Conservation (phyloP, 2,888 invertebrate species). For the Liodrosophila aerea region DNA sequence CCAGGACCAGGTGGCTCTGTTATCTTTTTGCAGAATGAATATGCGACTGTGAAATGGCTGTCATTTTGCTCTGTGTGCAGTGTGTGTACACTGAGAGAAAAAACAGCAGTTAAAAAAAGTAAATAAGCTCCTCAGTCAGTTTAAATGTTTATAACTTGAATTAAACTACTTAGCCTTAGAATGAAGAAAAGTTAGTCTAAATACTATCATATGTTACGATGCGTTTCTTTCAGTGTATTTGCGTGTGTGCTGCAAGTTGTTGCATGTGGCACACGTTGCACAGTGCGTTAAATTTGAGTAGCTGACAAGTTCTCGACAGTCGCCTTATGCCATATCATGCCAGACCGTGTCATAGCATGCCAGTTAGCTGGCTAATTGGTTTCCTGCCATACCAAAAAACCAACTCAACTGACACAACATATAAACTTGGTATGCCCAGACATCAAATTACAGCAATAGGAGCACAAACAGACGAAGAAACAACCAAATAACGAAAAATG, state of each 20-base stretch:
- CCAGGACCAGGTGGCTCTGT: constrained; percentile 3
- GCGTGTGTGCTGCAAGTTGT: constrained; percentile 22
- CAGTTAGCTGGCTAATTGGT: constrained; percentile 51
- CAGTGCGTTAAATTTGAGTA: constrained; percentile 60
- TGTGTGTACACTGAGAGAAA: background rate
- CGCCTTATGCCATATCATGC: constrained; percentile 21
- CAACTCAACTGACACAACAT: constrained; percentile 25
- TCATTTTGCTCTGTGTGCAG: constrained; percentile 29
- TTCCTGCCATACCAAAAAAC: constrained; percentile 44
- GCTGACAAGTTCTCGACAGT: constrained; percentile 54
- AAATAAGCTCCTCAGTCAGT: too few species aligned
- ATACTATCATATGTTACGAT: too few species aligned
- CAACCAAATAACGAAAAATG: constrained; percentile 7
- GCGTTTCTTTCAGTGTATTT: background rate
- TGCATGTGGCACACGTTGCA: constrained; percentile 26
- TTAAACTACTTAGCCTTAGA: too few species aligned
- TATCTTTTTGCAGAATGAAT: constrained; percentile 21
- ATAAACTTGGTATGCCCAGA: constrained; percentile 21
- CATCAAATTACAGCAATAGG: constrained; percentile 23
- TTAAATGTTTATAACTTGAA: too few species aligned
- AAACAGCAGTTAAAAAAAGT: too few species aligned
- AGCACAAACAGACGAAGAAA: constrained; percentile 6
- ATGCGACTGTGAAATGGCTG: constrained; percentile 34
- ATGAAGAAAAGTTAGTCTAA: too few species aligned
- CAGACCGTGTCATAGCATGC: constrained; percentile 5